Conservation (phyloP, 2,113 vertebrate genomes). For the Ginglymostoma cirratum region DNA sequence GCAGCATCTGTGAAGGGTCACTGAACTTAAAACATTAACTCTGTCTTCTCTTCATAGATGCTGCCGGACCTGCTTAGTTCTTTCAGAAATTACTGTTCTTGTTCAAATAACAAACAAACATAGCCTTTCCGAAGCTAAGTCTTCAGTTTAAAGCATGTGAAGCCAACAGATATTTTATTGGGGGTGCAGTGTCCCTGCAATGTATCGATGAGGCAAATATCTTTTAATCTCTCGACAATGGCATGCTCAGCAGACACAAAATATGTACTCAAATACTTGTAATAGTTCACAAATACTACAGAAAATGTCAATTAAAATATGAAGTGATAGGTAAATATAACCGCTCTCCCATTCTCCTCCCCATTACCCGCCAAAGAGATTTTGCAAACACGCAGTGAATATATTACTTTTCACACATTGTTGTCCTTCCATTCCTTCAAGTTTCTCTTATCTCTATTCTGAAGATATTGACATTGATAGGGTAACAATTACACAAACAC, state of each 20-base stretch:
- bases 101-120: background rate
- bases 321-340: background rate
- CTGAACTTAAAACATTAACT: too few species aligned
- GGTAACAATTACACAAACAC: background rate
- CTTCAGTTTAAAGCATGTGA: background rate
- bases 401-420: background rate
- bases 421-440: background rate
- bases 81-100: too few species aligned
- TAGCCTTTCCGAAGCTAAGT: background rate
- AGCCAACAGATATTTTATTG: background rate
- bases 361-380: background rate
- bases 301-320: background rate
- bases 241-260: background rate
- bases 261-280: background rate
- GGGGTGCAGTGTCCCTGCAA: background rate
- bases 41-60: too few species aligned
- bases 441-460: background rate
- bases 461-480: background rate
- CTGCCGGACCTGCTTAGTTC: too few species aligned
- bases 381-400: background rate
- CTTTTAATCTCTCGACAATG: background rate
- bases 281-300: background rate
- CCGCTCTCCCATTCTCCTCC: too few species aligned
- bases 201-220: too few species aligned
- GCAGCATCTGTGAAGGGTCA: too few species aligned